Percentiles rank a stretch among this genome's conserved stretches.
phyloP scores from a whole-genome alignment of 2,113 vertebrate genomes.

The Laterallus jamaicensis region DNA sequence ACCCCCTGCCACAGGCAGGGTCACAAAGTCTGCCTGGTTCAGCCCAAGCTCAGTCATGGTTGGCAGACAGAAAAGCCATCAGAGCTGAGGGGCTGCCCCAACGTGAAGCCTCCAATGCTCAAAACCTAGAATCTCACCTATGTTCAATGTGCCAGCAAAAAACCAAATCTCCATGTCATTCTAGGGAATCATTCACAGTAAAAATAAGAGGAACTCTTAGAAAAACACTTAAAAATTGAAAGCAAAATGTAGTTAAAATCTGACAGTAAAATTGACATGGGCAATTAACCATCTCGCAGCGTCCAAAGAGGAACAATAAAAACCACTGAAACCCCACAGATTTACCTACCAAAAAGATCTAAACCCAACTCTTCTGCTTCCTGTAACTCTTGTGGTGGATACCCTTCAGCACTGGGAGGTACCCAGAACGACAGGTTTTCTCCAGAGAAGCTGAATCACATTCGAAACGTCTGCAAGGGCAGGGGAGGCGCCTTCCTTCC shows the following conservation, averaged over 20 bases:
- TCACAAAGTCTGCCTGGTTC: background rate
- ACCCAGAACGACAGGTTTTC: background rate
- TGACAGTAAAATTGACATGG: background rate
- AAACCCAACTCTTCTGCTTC: background rate
- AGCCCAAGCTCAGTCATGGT: background rate
- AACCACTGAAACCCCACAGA: slow-evolving; percentile 21
- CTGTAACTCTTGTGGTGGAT: background rate
- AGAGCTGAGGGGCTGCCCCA: background rate
- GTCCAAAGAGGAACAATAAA: slow-evolving; percentile 39
- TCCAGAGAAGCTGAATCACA: background rate
- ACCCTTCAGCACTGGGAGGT: background rate
- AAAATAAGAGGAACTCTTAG: slow-evolving; percentile 35
- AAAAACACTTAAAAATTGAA: slow-evolving; percentile 52
- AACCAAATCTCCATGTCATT: background rate
- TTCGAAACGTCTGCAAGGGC: background rate
- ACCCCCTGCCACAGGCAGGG: no score
- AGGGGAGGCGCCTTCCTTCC: background rate
- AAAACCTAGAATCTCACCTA: slow-evolving; percentile 8
- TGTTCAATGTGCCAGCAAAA: background rate
- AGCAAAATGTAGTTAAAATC: slow-evolving; percentile 39
- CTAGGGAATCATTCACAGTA: slow-evolving; percentile 50
- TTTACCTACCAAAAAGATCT: background rate
- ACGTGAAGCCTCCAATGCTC: slow-evolving; percentile 13
- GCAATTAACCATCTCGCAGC: slow-evolving; percentile 4
- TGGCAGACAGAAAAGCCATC: background rate